These are phyloP conservation scores for Chalcis sispes DNA, from an alignment of 2,888 invertebrate genomes.

Conservation along the genomic window DNA sequence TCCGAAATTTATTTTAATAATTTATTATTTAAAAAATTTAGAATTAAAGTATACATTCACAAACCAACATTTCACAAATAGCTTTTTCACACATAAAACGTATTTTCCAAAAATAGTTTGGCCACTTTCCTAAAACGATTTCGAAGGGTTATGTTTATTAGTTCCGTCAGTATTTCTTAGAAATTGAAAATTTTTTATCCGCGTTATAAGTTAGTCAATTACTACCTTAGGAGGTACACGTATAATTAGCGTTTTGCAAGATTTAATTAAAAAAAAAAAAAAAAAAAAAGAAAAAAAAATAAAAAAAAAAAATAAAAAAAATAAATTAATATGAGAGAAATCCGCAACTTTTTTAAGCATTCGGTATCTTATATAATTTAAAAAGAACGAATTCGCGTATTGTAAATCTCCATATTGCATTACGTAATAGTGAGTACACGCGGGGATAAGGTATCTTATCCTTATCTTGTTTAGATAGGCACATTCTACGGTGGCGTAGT, in stretches of 20 bases:
- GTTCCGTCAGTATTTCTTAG: too few species aligned
- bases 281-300: conserved; percentile 5
- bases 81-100: background rate
- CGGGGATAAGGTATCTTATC: conserved; percentile 45
- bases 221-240: too few species aligned
- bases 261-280: too few species aligned
- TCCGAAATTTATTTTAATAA: conserved; percentile 5
- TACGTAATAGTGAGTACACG: conserved; percentile 43
- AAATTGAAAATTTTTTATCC: too few species aligned
- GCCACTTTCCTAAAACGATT: background rate
- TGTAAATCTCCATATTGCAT: conserved; percentile 45
- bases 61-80: conserved; percentile 15
- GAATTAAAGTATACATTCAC: conserved; percentile 34
- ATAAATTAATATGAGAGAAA: too few species aligned
- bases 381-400: conserved; percentile 24
- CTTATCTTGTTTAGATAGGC: conserved; percentile 48
- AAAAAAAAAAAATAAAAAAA: too few species aligned
- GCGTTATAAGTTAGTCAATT: too few species aligned
- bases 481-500: conserved; percentile 42
- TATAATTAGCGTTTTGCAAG: too few species aligned
- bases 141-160: conserved; percentile 21
- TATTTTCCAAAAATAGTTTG: background rate
- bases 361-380: conserved; percentile 33
- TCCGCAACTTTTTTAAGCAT: conserved; percentile 3
- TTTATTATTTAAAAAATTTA: conserved; percentile 31